A percentile compares a stretch with the other conserved stretches of the same genome.
Evolutionary conservation across 1,140 invertebrate genomes (phyloP).

Genomic region (Hyles euphorbiae): DNA sequence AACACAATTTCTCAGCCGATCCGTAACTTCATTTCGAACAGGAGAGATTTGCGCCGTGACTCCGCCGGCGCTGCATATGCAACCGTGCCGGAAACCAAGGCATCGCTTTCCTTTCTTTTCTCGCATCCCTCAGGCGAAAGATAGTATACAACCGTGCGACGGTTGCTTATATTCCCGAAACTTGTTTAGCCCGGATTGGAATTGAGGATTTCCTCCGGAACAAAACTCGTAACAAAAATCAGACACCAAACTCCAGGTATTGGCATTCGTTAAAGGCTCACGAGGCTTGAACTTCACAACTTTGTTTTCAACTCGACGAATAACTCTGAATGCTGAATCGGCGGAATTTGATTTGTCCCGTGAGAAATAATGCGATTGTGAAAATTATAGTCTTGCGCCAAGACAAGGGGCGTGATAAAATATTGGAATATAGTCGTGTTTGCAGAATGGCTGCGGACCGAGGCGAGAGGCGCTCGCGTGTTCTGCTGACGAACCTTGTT

Average conservation of each 20-base stretch:
- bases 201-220: constrained; percentile 35
- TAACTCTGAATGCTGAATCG: constrained; percentile 1
- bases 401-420: constrained; percentile 16
- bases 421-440: constrained; percentile 19
- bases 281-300: no score
- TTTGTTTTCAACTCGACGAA: neutral
- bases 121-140: constrained; percentile 42
- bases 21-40: constrained; percentile 60
- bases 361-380: constrained; percentile 15
- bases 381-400: constrained; percentile 35
- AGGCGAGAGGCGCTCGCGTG: constrained; percentile 17
- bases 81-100: constrained; percentile 30
- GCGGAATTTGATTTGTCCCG: constrained; percentile 2
- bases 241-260: neutral
- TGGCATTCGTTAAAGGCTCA: neutral
- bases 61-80: constrained; percentile 45
- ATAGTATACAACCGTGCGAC: constrained; percentile 51
- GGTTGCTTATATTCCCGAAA: constrained; percentile 58
- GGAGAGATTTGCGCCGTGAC: constrained; percentile 43
- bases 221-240: neutral
- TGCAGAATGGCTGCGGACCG: constrained; percentile 27
- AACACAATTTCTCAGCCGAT: constrained; percentile 52
- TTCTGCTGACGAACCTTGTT: constrained; percentile 67
- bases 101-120: constrained; percentile 48
- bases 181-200: constrained; percentile 59